Conservation (phyloP, 2,797 vertebrate species). For the Spinus olivaceus region DNA sequence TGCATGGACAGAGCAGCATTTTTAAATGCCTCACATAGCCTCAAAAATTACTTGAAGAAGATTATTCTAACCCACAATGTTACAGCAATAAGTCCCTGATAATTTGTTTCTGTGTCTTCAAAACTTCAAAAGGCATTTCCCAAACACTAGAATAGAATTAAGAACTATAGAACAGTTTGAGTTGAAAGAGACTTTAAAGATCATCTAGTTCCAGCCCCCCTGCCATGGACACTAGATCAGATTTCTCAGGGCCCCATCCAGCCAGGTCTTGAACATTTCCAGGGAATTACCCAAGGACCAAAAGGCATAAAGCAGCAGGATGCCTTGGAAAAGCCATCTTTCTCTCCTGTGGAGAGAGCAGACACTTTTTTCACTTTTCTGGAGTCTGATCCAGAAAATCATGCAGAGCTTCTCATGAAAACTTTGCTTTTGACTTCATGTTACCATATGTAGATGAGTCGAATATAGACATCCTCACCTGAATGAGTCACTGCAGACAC, state of each 20-base stretch:
- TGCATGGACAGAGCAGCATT: background rate
- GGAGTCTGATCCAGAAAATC: background rate
- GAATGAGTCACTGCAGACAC: conserved; percentile 5
- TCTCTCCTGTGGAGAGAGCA: background rate
- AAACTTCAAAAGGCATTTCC: background rate
- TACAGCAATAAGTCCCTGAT: background rate
- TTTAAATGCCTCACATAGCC: background rate
- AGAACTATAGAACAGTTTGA: background rate
- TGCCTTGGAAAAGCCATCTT: background rate
- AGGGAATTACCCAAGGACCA: background rate
- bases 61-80: background rate
- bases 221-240: background rate
- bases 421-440: background rate
- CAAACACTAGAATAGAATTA: background rate
- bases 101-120: background rate
- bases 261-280: background rate
- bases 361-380: background rate
- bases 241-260: background rate
- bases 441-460: background rate
- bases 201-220: background rate
- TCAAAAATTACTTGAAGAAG: background rate
- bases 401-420: background rate
- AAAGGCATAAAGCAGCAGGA: background rate
- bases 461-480: conserved; percentile 10
- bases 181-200: background rate